These are phyloP conservation scores for Cacatua alba DNA, from an alignment of 2,113 vertebrate genomes.

Conservation along the genomic window DNA sequence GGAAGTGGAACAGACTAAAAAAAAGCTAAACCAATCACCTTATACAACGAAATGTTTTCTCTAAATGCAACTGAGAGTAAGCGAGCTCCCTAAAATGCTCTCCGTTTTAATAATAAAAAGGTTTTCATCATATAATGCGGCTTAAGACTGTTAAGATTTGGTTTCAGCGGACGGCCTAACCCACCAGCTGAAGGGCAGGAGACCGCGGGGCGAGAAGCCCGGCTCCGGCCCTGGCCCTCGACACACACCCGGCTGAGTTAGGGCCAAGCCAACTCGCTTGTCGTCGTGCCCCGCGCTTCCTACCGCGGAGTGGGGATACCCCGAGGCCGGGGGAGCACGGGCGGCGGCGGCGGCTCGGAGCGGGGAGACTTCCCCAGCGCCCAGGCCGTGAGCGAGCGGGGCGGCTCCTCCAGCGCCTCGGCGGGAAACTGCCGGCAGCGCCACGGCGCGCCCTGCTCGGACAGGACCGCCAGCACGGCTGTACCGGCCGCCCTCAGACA, in stretches of 20 bases:
- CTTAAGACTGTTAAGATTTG: neutral
- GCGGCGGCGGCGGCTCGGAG: no score
- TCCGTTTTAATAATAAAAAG: neutral
- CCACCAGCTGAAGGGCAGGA: neutral
- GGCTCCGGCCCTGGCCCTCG: neutral
- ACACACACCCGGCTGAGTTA: neutral
- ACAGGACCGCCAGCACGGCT: no score
- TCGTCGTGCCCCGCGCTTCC: neutral
- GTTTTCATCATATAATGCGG: rapidly evolving
- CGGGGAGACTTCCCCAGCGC: no score
- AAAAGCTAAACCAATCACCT: neutral
- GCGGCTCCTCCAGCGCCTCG: neutral
- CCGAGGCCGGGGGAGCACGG: no score
- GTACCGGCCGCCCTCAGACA: rapidly evolving
- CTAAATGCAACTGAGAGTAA: neutral
- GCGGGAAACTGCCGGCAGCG: neutral
- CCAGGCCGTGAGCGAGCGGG: no score
- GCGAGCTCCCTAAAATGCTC: neutral
- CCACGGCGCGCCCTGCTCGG: neutral
- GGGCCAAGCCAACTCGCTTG: neutral
- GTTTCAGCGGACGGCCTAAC: rapidly evolving
- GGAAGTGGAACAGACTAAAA: neutral
- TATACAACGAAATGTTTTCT: neutral
- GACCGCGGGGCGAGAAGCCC: neutral
- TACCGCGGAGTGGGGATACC: neutral